Base-by-base conservation (phyloP, 2,113 vertebrate species). In the Spilogale gracilis region DNA sequence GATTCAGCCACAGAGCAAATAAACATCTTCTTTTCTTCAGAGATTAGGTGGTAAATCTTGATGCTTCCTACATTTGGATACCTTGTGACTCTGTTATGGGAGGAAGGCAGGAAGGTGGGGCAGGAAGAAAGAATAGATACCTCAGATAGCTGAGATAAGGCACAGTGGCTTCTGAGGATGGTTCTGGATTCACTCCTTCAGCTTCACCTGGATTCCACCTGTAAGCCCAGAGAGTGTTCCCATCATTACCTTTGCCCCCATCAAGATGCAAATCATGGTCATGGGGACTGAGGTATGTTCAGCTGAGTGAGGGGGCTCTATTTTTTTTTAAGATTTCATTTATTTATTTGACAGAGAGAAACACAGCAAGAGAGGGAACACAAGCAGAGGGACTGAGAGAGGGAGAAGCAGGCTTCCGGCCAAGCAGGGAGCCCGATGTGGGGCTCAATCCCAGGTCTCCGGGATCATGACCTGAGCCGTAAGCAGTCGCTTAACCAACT, bases 121-220 rank as follows among this genome's bases (percentile, higher is more conserved):
- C 56, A 8, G 25, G 14, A 48, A 4, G 23, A 80, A 67, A 13
- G 20, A 48, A 84, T 50, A 76, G n/a, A 76, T 13, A 32, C 12
- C 32, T 27, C 50, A 76, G n/a, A 76, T 13, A 32, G 9, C 32
- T 27, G 11, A 80, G 48, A 25, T 38, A 18, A 48, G 14, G 12
- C 1, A 65, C 20, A 6, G 2, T 0, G 16, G 1, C 7, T 17
- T 12, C 1, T 13, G 27, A 60, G 43, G 56, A 76, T 50, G 12
- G 16, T 43, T 30, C 63, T 58, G n/a, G 30, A 71, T 6, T 79
- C 12, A 67, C 9, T 80, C 12, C 25, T 63, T 69, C 67, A 60
- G 23, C 61, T 79, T 90, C 17, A 74, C 16, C 30, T 61, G 25
- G 10, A 54, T 14, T 18, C 12, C 5, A 25, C 14, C 6, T 7